These are phyloP conservation scores for Drosophila truncata DNA, from an alignment of 1,140 invertebrate genomes.

Conservation along the genomic window DNA sequence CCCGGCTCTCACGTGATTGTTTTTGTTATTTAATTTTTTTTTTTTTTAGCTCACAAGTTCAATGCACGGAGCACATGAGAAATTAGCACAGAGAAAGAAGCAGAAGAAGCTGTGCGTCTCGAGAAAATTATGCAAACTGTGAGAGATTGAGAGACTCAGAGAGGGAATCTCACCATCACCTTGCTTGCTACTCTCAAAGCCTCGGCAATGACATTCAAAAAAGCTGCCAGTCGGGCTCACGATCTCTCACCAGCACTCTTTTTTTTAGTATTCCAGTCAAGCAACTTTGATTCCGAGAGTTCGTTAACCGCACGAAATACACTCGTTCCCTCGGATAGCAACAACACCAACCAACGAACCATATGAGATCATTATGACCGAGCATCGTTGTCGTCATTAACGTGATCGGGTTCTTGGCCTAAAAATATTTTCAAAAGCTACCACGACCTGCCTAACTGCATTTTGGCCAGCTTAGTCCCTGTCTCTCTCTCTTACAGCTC, in stretches of 20 bases:
- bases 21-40: slow-evolving; percentile 15
- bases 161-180: not conserved
- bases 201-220: slow-evolving; percentile 79
- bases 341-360: slow-evolving; percentile 34
- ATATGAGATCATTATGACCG: slow-evolving; percentile 48
- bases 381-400: slow-evolving; percentile 38
- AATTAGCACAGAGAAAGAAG: slow-evolving; percentile 69
- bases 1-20: slow-evolving; percentile 58
- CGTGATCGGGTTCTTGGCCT: slow-evolving; percentile 67
- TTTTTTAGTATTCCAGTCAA: slow-evolving; percentile 79
- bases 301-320: slow-evolving; percentile 79
- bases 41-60: slow-evolving; percentile 74
- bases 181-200: slow-evolving; percentile 16
- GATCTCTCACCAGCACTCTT: slow-evolving; percentile 29
- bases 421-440: slow-evolving; percentile 64
- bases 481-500: not conserved
- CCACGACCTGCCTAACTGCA: slow-evolving; percentile 78
- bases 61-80: slow-evolving; percentile 72
- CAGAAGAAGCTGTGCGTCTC: slow-evolving; percentile 54
- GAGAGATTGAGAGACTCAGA: slow-evolving; percentile 22
- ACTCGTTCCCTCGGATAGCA: slow-evolving; percentile 17
- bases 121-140: slow-evolving; percentile 44
- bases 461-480: slow-evolving; percentile 49
- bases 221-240: slow-evolving; percentile 72
- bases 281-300: slow-evolving; percentile 74